Conservation (phyloP, 2,888 invertebrate species). For the Malacosoma neustria region DNA sequence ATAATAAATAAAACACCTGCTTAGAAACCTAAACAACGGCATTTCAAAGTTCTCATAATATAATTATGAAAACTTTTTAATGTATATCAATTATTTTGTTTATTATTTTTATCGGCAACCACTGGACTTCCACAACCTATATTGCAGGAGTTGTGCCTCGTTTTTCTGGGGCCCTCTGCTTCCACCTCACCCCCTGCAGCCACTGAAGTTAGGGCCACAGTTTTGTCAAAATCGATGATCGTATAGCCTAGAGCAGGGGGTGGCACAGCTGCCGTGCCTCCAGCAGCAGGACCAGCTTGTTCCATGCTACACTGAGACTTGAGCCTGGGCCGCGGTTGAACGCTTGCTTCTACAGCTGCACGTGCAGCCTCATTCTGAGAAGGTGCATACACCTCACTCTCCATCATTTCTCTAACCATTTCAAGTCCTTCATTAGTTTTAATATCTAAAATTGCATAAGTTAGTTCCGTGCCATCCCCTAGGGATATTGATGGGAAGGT, state of each 20-base stretch:
- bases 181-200: conserved; percentile 81
- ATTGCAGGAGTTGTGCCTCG: conserved; percentile 86
- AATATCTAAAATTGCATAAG: conserved; percentile 88
- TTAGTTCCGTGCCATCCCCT: conserved; percentile 69
- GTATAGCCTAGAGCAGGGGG: conserved; percentile 82
- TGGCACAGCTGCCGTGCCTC: conserved; percentile 70
- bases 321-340: conserved; percentile 39
- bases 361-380: conserved; percentile 44
- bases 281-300: conserved; percentile 22
- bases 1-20: too few relatives aligned
- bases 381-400: conserved; percentile 41
- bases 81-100: background rate
- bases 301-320: conserved; percentile 52
- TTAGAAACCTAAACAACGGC: too few relatives aligned
- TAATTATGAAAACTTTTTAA: too few relatives aligned
- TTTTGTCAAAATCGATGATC: conserved; percentile 95
- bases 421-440: too few relatives aligned
- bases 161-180: conserved; percentile 83
- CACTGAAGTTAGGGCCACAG: conserved; percentile 89
- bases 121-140: conserved; percentile 63
- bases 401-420: conserved; percentile 34
- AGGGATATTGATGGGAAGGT: conserved; percentile 56
- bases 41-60: too few relatives aligned
- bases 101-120: conserved; percentile 32
- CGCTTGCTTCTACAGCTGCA: conserved; percentile 39